Evolutionary conservation across 2,888 invertebrate species (phyloP), one percentile per base, ranked within the genome.

Genomic region (Hyppa rectilinea): DNA sequence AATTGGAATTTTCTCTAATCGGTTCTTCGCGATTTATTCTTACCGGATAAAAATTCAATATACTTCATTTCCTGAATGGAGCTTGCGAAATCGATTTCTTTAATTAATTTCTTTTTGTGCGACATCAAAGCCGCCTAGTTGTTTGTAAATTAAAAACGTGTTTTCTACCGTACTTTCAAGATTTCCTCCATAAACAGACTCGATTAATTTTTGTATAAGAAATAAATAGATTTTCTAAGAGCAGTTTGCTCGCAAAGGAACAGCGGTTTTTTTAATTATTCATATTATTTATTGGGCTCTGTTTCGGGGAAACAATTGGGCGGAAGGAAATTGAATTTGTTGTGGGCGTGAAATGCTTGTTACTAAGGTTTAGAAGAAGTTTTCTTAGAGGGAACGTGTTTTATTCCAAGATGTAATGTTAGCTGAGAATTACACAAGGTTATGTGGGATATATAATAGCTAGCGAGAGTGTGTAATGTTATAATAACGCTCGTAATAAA

Each of bases 141-240:
- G 83, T 87, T 84, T 85, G 81, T 82, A 89, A 90, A 90, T 90
- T 87, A 89, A 87, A 89, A 90, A 90, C 90, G 90, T 90, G 90
- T 88, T 87, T 82, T 72, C 75, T 58, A 29, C 72, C 65, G 67
- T 66, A 56, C 72, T 65, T 67, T 43, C 67, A 77, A 87, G 90
- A 88, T 90, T 85, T 78, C 26, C 66, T 75, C 85, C 76, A 81
- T 79, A 81, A 85, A 85, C 80, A 80, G 74, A 69, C 60, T 72
- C 81, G 80, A 85, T 84, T 83, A 80, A 83, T 84, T 85, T 84
- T 74, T 74, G 69, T 75, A 71, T 65, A 74, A 58, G 65, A 82
- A 73, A 80, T 78, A 81, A 83, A 83, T 85, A 68, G 64, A 81
- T 71, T 77, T 73, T 74, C 40, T 75, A 63, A 77, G 43, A 81